Conservation (phyloP, 2,797 vertebrate genomes). For the Salarias fasciatus region DNA sequence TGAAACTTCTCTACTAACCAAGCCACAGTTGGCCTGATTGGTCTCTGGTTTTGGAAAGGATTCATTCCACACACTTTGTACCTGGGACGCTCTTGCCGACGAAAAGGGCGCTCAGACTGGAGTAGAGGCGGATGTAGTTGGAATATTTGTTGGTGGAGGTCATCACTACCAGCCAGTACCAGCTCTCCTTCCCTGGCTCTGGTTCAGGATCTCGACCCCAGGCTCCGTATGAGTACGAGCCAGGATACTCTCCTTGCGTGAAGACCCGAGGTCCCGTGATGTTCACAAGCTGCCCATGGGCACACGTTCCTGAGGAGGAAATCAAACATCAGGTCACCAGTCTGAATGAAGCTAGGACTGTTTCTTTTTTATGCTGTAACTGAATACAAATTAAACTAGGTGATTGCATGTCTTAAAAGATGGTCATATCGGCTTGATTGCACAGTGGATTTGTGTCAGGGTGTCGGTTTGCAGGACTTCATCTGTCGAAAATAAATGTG, state of each 20-base stretch:
- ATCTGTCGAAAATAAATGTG: too few relatives aligned
- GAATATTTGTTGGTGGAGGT: slow-evolving; percentile 59
- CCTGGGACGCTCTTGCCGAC: slow-evolving; percentile 65
- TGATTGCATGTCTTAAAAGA: too few relatives aligned
- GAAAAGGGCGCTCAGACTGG: slow-evolving; percentile 69
- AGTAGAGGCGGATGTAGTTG: slow-evolving; percentile 72
- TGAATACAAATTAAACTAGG: too few relatives aligned
- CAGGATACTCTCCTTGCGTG: slow-evolving; percentile 70
- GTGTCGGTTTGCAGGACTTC: too few relatives aligned
- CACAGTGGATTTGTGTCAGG: too few relatives aligned
- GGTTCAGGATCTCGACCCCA: slow-evolving; percentile 83
- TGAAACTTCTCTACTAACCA: too few relatives aligned
- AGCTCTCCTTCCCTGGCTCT: slow-evolving; percentile 68
- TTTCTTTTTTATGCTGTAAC: too few relatives aligned
- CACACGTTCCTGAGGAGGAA: slow-evolving; percentile 61
- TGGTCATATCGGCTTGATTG: too few relatives aligned
- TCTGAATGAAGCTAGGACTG: too few relatives aligned
- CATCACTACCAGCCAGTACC: slow-evolving; percentile 78
- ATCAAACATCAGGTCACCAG: background rate
- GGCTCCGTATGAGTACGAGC: slow-evolving; percentile 69
- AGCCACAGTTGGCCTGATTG: too few relatives aligned
- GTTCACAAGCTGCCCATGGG: slow-evolving; percentile 61
- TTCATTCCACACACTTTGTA: too few relatives aligned
- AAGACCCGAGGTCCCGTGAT: slow-evolving; percentile 60
- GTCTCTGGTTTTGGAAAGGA: too few relatives aligned